These are phyloP conservation scores for Spilosoma lubricipeda DNA, from an alignment of 2,888 invertebrate species.

Conservation along the genomic window DNA sequence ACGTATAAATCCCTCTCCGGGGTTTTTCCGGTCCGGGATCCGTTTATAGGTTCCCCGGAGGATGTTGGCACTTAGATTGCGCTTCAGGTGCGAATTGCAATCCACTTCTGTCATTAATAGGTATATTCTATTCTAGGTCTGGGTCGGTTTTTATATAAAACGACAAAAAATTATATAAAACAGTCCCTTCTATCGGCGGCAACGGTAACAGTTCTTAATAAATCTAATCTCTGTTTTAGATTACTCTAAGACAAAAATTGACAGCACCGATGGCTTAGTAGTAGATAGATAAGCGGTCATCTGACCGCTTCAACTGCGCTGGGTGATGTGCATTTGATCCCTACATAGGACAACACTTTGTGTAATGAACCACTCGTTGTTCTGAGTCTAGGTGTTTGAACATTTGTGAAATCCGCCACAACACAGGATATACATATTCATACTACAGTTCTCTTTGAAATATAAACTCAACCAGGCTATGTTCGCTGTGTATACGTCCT, in stretches of 20 bases:
- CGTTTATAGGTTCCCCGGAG: neutral
- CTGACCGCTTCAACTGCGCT: no score
- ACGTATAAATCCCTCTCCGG: conserved; percentile 6
- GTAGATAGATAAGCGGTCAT: no score
- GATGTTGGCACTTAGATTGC: neutral
- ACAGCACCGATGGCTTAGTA: no score
- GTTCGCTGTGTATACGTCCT: neutral
- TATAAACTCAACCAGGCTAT: no score
- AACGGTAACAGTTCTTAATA: neutral
- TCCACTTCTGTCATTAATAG: neutral
- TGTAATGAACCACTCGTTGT: no score
- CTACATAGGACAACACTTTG: no score
- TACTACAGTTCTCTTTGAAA: no score
- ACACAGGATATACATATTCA: no score
- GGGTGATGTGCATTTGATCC: no score
- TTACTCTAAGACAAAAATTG: neutral
- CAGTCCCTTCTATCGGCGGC: neutral
- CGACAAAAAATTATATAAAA: neutral
- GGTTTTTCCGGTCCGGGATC: conserved; percentile 17
- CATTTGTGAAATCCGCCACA: no score
- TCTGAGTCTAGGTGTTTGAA: no score
- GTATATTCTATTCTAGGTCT: neutral
- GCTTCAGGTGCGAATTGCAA: neutral
- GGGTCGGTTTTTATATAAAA: no score
- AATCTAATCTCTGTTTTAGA: neutral